These are phyloP conservation scores for Pardosa pseudoannulata DNA, from an alignment of 2,888 invertebrate species.

Conservation along the genomic window DNA sequence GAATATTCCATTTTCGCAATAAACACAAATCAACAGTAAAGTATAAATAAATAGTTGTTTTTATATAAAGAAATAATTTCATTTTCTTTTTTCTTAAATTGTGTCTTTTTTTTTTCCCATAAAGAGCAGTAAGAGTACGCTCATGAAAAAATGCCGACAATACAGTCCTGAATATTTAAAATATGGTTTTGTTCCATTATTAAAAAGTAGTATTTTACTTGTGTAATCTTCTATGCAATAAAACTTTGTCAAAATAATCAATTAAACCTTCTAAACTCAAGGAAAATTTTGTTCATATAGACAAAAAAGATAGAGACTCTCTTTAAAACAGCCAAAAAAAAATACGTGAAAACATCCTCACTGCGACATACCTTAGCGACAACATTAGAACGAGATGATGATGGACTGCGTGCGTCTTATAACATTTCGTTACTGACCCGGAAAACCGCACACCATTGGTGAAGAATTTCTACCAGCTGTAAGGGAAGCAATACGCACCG, in stretches of 20 bases:
- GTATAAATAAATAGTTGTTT: not conserved
- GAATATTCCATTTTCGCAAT: no score
- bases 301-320: slow-evolving; percentile 57
- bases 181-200: slow-evolving; percentile 22
- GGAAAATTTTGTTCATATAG: slow-evolving; percentile 66
- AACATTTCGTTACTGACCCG: not conserved
- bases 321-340: not conserved
- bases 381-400: not conserved
- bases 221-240: slow-evolving; percentile 34
- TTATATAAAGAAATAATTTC: not conserved
- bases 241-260: slow-evolving; percentile 69
- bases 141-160: not conserved
- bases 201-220: slow-evolving; percentile 22
- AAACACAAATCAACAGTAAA: no score
- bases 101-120: slow-evolving; percentile 12
- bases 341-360: not conserved
- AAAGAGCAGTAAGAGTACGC: slow-evolving; percentile 17
- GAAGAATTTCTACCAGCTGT: slow-evolving; percentile 44
- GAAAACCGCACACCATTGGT: not conserved
- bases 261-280: slow-evolving; percentile 73
- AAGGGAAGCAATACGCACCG: slow-evolving; percentile 28
- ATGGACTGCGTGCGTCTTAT: not conserved
- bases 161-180: slow-evolving; percentile 24
- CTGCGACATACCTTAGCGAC: not conserved
- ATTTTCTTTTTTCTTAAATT: not conserved